Evolutionary conservation across 2,888 invertebrate genomes (phyloP), one percentile per base, ranked within the genome.

Genomic region (Rhagium mordax): DNA sequence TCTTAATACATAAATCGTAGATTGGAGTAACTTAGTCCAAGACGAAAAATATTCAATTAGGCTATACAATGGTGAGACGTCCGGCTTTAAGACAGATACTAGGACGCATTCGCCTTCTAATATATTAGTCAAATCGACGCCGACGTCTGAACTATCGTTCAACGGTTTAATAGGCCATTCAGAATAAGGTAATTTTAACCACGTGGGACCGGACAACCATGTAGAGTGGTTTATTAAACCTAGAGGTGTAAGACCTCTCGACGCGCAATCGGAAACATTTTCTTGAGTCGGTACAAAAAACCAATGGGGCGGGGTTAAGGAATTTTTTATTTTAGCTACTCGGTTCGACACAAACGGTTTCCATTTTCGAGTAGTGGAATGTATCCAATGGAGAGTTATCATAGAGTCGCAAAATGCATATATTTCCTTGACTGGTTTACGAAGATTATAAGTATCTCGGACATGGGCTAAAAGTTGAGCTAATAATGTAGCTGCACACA

Each of bases 1-100:
- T 53, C 65, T 27, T 8, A 65, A 24, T 18, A 65, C 53, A 53
- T n/a, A 51, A 41, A 53, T 18, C 3, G 21, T 53, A 20, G 51
- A 51, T 10, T 29, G 51, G 5, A 65, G 33, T 53, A 53, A 65
- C 27, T 49, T 65, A 7, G 51, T 53, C 51, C 65, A 65, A 13
- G 41, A 57, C 18, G 57, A 67, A 41, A 55, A 57, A 57, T 41
- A 21, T 6, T 55, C 5, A 41, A 67, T 67, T 15, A 55, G 29
- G n/a, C 4, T 41, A 57, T 67, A 67, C 7, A 67, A 33, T 1
- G 67, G 67, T 16, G 21, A 48, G 2, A 13, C 6, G 8, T 57
- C 18, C 0, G 7, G 3, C 5, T 29, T 24, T 6, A 20, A 15
- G 13, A 27, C 3, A 53, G 15, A 15, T 16, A 13, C 5, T 15